These are phyloP conservation scores for Halisarca cf. caerulea DNA, from an alignment of 37 sponge, comb jelly and placozoan genomes.

Conservation along the genomic window DNA sequence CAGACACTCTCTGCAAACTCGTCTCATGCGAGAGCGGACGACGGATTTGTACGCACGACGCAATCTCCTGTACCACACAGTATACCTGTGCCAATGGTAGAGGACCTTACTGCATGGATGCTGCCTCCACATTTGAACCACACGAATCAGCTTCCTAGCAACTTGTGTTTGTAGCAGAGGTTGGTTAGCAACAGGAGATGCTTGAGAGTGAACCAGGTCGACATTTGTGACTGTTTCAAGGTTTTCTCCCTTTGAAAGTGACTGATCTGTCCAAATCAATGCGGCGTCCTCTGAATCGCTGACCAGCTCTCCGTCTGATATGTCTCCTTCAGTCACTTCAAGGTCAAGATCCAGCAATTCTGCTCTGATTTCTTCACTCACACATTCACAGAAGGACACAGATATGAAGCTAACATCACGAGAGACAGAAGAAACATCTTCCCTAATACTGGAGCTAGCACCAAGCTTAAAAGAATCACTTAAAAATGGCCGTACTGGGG, in stretches of 20 bases:
- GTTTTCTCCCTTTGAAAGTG: too few relatives aligned
- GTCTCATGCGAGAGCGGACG: background rate
- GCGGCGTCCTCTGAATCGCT: too few relatives aligned
- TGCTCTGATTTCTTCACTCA: background rate
- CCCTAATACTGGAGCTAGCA: too few relatives aligned
- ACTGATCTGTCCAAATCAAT: too few relatives aligned
- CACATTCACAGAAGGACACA: background rate
- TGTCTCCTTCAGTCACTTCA: background rate
- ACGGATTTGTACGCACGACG: background rate
- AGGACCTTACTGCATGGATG: constrained; percentile 1
- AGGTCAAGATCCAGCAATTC: constrained; percentile 14
- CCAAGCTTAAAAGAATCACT: too few relatives aligned
- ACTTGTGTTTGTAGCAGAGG: background rate
- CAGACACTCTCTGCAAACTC: background rate
- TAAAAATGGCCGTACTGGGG: too few relatives aligned
- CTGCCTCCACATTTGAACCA: background rate
- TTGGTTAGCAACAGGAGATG: too few relatives aligned
- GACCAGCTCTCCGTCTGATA: too few relatives aligned
- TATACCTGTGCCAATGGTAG: constrained; percentile 7
- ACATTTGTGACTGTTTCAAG: too few relatives aligned
- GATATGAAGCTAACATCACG: constrained; percentile 10
- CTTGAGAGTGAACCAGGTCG: too few relatives aligned
- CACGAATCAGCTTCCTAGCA: background rate
- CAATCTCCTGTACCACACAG: background rate
- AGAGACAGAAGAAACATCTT: too few relatives aligned